These are phyloP conservation scores for Trileptium ribeirensis DNA, from an alignment of 2,888 invertebrate genomes.

Conservation along the genomic window DNA sequence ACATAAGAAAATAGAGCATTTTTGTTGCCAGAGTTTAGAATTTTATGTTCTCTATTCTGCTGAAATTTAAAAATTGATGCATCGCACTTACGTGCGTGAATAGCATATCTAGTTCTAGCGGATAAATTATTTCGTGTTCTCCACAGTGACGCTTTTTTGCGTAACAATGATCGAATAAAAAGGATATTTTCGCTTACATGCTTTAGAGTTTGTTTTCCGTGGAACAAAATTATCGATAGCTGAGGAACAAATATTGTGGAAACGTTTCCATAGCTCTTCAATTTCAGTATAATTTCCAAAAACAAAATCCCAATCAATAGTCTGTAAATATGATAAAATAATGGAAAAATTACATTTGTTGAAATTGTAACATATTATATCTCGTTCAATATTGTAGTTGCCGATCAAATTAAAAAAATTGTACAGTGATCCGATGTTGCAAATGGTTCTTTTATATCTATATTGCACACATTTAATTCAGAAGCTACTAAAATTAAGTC, in stretches of 20 bases:
- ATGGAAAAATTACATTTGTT: neutral
- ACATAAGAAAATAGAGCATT: neutral
- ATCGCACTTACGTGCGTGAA: neutral
- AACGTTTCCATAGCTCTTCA: neutral
- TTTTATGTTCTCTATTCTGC: neutral
- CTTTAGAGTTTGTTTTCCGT: neutral
- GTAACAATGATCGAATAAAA: neutral
- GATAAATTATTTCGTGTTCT: neutral
- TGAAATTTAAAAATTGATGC: neutral
- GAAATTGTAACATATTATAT: neutral
- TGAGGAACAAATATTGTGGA: neutral
- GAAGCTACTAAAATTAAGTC: neutral
- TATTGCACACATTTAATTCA: neutral
- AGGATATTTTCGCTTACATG: neutral
- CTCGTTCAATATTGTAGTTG: neutral
- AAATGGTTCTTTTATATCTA: neutral
- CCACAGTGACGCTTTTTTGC: neutral
- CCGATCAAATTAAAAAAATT: neutral
- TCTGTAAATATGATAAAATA: neutral
- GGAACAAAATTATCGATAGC: neutral
- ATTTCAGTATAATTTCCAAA: neutral
- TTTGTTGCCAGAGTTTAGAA: neutral
- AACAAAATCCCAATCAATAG: neutral
- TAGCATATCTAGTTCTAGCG: neutral
- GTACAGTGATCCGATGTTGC: neutral